Conservation (phyloP, 2,797 vertebrate genomes). For the Vultur gryphus region DNA sequence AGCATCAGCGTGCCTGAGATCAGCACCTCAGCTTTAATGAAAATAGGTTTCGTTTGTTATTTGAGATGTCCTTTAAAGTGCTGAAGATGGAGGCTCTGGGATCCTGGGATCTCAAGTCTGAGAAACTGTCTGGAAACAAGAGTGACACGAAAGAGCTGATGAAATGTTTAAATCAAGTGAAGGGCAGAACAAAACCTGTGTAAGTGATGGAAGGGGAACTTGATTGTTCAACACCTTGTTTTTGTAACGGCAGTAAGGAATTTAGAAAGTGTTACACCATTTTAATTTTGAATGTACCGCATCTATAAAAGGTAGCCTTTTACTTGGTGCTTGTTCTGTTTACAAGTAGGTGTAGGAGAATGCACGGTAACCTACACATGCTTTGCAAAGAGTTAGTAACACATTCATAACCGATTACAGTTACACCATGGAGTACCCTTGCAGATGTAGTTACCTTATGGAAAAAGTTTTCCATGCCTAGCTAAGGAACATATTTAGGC, state of each 20-base stretch:
- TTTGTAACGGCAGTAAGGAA: neutral
- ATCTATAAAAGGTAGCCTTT: constrained; percentile 57
- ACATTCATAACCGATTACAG: neutral
- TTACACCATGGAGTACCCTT: neutral
- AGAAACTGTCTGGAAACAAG: neutral
- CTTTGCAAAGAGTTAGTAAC: constrained; percentile 31
- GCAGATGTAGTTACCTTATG: neutral
- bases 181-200: neutral
- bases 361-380: neutral
- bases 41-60: neutral
- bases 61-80: neutral
- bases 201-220: neutral
- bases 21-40: neutral
- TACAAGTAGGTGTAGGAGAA: constrained; percentile 48
- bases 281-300: neutral
- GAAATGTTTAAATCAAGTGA: neutral
- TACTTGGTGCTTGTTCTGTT: constrained; percentile 59
- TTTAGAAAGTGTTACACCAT: neutral
- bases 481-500: neutral
- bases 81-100: neutral
- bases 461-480: constrained; percentile 36
- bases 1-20: neutral
- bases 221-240: neutral
- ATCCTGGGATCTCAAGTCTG: neutral
- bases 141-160: neutral